phyloP scores from a whole-genome alignment of 2,113 vertebrate species.

The Rhabdornis inornatus region DNA sequence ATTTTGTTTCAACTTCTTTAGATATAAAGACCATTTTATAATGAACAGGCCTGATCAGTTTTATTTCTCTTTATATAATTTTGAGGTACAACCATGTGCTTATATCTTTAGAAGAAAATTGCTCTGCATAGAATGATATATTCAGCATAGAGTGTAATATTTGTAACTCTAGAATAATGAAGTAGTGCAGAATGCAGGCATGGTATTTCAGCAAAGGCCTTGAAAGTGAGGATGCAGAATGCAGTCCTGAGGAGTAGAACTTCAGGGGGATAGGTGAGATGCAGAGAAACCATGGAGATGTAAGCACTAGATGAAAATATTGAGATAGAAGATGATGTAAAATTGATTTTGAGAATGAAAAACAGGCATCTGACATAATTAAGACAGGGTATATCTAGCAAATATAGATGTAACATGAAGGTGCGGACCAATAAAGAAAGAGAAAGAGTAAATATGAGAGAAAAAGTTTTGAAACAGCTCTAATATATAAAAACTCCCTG shows the following conservation, averaged over 20 bases:
- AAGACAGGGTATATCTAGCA: not conserved
- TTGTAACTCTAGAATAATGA: not conserved
- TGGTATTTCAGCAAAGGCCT: not conserved
- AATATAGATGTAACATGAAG: not conserved
- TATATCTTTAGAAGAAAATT: not conserved
- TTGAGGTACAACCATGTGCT: not conserved
- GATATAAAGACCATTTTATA: not conserved
- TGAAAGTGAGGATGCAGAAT: not conserved
- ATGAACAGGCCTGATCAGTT: not conserved
- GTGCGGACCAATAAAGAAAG: not conserved
- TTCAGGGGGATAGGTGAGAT: not conserved
- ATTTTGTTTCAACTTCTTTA: not conserved
- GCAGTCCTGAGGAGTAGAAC: not conserved
- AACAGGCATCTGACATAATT: not conserved
- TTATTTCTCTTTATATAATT: not conserved
- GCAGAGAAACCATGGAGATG: not conserved
- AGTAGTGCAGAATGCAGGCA: not conserved
- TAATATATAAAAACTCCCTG: not conserved
- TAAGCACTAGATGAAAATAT: not conserved
- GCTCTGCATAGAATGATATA: not conserved
- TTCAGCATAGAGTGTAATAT: not conserved
- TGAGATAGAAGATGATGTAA: rapidly evolving
- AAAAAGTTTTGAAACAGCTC: not conserved
- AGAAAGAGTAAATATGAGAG: not conserved
- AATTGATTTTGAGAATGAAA: not conserved